phyloP scores from a whole-genome alignment of 2,888 invertebrate genomes.

The Caenorhabditis zanzibari region DNA sequence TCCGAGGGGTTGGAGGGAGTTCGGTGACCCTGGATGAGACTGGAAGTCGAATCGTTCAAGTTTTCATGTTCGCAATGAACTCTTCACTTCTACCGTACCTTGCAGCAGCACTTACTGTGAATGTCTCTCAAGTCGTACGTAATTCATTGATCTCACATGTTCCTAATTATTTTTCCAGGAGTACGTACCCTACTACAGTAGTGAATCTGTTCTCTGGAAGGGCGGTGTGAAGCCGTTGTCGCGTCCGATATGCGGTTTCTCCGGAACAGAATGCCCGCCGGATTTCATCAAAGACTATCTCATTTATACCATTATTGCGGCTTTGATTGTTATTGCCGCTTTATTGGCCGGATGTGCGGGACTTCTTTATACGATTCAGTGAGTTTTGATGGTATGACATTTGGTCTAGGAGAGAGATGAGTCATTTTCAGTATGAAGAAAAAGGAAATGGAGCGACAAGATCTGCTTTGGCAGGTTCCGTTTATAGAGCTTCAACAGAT shows the following conservation, averaged over 20 bases:
- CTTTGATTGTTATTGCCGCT: conserved; percentile 58
- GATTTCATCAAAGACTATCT: conserved; percentile 70
- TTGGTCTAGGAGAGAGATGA: neutral
- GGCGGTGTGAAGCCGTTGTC: conserved; percentile 34
- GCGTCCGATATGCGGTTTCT: conserved; percentile 69
- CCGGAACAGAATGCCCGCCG: conserved; percentile 65
- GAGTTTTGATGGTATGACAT: conserved; percentile 30
- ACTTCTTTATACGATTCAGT: conserved; percentile 58
- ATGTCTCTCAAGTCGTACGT: conserved; percentile 18
- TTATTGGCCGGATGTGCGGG: conserved; percentile 58
- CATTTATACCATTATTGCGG: conserved; percentile 66
- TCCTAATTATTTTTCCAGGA: conserved; percentile 4
- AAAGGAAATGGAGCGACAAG: conserved; percentile 67
- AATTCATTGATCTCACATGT: neutral
- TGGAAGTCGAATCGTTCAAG: conserved; percentile 59
- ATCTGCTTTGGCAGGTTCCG: conserved; percentile 72
- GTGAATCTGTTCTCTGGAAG: conserved; percentile 49
- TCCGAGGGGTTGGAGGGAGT: conserved; percentile 51
- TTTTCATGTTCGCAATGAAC: conserved; percentile 59
- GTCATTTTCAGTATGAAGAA: conserved; percentile 52
- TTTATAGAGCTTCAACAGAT: conserved; percentile 57
- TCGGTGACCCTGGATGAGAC: conserved; percentile 42
- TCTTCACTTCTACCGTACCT: conserved; percentile 36
- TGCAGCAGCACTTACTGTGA: conserved; percentile 44
- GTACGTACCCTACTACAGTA: conserved; percentile 40